A percentile compares a stretch with the other conserved stretches of the same genome.
These are phyloP conservation scores for Gambusia affinis DNA, from an alignment of 2,113 vertebrate species.

Conservation along the genomic window DNA sequence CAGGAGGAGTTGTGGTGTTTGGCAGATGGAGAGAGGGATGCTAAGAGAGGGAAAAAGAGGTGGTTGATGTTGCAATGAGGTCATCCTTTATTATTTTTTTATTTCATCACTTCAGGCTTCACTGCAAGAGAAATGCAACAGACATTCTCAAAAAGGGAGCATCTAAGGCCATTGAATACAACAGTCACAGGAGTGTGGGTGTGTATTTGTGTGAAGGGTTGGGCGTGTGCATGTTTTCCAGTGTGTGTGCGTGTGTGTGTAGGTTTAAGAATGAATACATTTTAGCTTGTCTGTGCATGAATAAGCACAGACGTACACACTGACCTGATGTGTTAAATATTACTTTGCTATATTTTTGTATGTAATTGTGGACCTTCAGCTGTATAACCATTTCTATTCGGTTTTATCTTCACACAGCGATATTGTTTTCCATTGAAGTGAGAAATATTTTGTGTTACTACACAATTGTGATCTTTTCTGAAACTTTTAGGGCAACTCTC, in stretches of 20 bases:
- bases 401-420: constrained; percentile 51
- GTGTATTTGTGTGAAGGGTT: background rate
- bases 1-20: constrained; percentile 49
- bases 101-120: constrained; percentile 10
- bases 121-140: background rate
- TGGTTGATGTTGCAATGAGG: constrained; percentile 18
- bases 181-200: constrained; percentile 6
- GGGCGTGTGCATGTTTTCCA: constrained; percentile 18
- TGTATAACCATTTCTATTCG: constrained; percentile 73
- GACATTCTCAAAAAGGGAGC: constrained; percentile 2
- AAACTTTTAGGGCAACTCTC: constrained; percentile 44
- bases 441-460: constrained; percentile 47
- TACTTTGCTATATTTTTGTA: constrained; percentile 86
- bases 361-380: constrained; percentile 77
- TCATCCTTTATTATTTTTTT: background rate
- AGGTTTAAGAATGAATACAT: background rate
- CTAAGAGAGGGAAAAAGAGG: constrained; percentile 9
- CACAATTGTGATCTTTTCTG: constrained; percentile 22
- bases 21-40: constrained; percentile 45
- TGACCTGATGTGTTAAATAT: constrained; percentile 70
- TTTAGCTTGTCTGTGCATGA: constrained; percentile 1
- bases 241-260: constrained; percentile 10
- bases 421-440: constrained; percentile 58
- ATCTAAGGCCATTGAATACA: constrained; percentile 13
- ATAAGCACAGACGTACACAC: constrained; percentile 47